phyloP scores from a whole-genome alignment of 30 jellyfish, hydroid and myxozoan genomes.

The Sanderia malayensis region DNA sequence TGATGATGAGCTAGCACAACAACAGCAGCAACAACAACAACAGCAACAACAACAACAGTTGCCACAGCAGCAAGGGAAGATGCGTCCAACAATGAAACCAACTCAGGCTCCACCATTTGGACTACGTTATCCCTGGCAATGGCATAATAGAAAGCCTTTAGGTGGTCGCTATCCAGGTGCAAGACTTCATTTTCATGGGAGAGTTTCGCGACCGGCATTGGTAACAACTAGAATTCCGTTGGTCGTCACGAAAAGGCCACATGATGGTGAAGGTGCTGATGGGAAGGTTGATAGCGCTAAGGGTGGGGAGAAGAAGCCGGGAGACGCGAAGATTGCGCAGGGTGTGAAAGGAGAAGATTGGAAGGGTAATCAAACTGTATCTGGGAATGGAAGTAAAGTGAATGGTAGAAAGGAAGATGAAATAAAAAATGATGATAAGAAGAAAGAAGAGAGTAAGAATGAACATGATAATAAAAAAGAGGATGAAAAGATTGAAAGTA shows the following conservation, averaged over 20 bases:
- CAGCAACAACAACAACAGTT: constrained; percentile 30
- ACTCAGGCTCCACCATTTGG: constrained; percentile 34
- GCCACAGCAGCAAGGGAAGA: constrained; percentile 9
- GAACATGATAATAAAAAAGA: constrained; percentile 3
- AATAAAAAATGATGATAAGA: background rate
- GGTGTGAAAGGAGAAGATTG: background rate
- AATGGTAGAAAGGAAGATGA: constrained; percentile 3
- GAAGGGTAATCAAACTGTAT: background rate
- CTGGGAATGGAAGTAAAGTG: background rate
- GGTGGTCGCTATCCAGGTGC: constrained; percentile 26
- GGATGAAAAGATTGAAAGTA: background rate
- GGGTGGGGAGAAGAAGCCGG: background rate
- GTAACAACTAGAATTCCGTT: constrained; percentile 19
- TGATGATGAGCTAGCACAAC: constrained; percentile 22
- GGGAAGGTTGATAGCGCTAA: constrained; percentile 9
- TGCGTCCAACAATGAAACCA: constrained; percentile 7
- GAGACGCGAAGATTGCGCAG: background rate
- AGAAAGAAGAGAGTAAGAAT: background rate
- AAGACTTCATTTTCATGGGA: constrained; percentile 48
- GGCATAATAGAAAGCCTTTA: constrained; percentile 50
- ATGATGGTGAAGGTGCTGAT: background rate
- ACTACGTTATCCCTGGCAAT: constrained; percentile 57
- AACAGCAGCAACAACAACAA: background rate
- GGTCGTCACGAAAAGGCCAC: constrained; percentile 27
- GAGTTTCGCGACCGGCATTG: constrained; percentile 8